Percentiles rank a stretch among this genome's conserved stretches.
Conservation (phyloP, 2,888 invertebrate species). For the Acanthacorydalis orientalis region DNA sequence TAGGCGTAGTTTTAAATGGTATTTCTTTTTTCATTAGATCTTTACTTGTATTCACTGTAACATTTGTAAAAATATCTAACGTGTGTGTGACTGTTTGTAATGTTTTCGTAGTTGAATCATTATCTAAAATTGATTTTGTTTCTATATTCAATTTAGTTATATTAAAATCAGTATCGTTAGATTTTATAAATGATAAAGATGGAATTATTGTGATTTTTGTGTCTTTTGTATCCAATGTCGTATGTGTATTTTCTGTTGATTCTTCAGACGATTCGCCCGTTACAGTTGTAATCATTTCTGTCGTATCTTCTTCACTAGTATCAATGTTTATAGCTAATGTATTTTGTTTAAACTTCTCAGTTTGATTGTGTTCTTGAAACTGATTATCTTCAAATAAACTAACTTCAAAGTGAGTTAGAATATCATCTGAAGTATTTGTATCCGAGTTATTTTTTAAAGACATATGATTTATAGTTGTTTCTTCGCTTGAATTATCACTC, state of each 20-base stretch:
- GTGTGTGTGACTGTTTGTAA: too few species aligned
- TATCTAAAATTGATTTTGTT: too few species aligned
- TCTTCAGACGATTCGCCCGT: not conserved
- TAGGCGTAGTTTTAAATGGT: too few species aligned
- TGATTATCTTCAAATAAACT: not conserved
- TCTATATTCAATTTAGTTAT: too few species aligned
- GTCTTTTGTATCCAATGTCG: not conserved
- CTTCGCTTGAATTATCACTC: not conserved
- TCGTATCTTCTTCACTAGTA: not conserved
- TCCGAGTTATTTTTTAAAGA: not conserved
- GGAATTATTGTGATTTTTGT: too few species aligned
- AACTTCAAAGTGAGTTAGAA: not conserved
- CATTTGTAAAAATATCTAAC: too few species aligned
- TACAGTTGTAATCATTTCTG: not conserved
- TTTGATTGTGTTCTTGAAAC: not conserved
- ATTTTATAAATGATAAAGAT: too few species aligned
- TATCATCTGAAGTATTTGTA: not conserved
- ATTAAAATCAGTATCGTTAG: too few species aligned
- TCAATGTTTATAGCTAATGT: not conserved
- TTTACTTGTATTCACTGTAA: too few species aligned
- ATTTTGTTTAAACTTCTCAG: not conserved
- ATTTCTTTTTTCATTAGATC: too few species aligned
- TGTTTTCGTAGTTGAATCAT: too few species aligned
- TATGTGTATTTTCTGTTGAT: not conserved
- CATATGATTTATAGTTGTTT: not conserved